Conservation (phyloP, 2,888 invertebrate genomes). For the Limenitis arthemis region DNA sequence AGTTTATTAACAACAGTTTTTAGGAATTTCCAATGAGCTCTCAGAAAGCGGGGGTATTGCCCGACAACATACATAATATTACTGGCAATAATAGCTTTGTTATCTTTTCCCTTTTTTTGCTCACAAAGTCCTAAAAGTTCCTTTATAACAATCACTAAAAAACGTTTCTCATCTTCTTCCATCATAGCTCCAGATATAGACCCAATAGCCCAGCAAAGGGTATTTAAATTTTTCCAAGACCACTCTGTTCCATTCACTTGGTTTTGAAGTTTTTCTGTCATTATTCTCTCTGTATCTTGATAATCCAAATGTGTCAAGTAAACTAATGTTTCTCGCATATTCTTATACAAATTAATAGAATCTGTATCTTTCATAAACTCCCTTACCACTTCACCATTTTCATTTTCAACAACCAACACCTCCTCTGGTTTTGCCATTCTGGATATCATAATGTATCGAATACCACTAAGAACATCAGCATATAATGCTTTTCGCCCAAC, state of each 20-base stretch:
- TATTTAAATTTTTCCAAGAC: conserved; percentile 99
- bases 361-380: conserved; percentile 99
- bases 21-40: conserved; percentile 99
- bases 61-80: conserved; percentile 99
- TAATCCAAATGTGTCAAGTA: conserved; percentile 99
- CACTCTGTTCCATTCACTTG: conserved; percentile 99
- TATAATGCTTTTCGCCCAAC: conserved; percentile 80
- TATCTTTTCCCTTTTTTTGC: conserved; percentile 98
- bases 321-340: conserved; percentile 98
- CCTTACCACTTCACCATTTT: conserved; percentile 98
- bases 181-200: conserved; percentile 99
- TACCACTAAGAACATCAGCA: conserved; percentile 86
- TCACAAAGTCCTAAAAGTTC: conserved; percentile 97
- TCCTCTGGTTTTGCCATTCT: conserved; percentile 99
- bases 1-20: conserved; percentile 99
- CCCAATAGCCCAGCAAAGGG: conserved; percentile 99
- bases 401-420: conserved; percentile 99
- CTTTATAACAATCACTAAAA: conserved; percentile 98
- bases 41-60: conserved; percentile 97
- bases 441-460: conserved; percentile 98
- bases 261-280: conserved; percentile 98
- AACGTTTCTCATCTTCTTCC: conserved; percentile 99
- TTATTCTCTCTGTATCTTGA: conserved; percentile 96
- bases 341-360: conserved; percentile 98
- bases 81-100: conserved; percentile 99